Evolutionary conservation across 1,140 invertebrate species (phyloP).

Genomic region (Dinothrombium tinctorium): DNA sequence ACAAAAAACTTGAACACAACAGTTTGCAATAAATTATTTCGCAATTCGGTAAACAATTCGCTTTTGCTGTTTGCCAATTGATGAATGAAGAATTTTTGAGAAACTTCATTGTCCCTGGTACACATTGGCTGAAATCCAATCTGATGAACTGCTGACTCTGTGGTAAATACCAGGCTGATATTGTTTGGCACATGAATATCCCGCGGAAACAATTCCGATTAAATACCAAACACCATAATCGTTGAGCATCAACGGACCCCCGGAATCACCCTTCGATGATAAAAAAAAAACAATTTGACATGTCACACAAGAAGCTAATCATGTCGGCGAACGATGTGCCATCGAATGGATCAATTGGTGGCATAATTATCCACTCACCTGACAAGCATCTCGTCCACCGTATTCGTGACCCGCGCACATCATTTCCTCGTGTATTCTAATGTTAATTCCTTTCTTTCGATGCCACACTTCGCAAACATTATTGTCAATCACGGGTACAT

Average conservation of each 20-base stretch:
- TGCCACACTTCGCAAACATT: constrained; percentile 44
- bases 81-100: background rate
- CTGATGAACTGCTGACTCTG: constrained; percentile 68
- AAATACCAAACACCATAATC: constrained; percentile 40
- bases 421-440: constrained; percentile 87
- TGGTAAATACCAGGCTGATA: constrained; percentile 79
- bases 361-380: constrained; percentile 31
- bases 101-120: constrained; percentile 6
- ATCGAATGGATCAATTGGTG: background rate
- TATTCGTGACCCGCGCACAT: constrained; percentile 79
- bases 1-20: no score
- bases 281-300: constrained; percentile 12
- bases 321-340: background rate
- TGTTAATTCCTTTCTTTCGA: constrained; percentile 43
- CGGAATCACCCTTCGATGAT: constrained; percentile 42
- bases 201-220: constrained; percentile 58
- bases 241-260: constrained; percentile 46
- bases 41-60: background rate
- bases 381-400: constrained; percentile 47
- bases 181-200: constrained; percentile 58
- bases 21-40: no score
- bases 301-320: background rate
- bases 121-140: constrained; percentile 47
- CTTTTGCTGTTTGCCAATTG: background rate
- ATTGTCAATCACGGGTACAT: constrained; percentile 31